Base-by-base conservation (phyloP, 2,113 vertebrate genomes). In the Podarcis cretensis region DNA sequence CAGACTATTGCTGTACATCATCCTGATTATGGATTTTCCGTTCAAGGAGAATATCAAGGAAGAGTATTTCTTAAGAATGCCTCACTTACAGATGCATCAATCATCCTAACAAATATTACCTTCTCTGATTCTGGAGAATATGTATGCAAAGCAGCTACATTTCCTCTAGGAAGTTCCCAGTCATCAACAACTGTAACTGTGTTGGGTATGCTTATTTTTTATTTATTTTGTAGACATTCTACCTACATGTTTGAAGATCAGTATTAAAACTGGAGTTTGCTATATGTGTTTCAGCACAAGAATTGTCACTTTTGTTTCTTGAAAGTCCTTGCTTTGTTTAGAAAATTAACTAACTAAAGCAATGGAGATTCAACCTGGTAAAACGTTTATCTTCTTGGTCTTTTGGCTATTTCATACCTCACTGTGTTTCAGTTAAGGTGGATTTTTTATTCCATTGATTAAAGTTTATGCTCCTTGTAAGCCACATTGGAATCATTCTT, bases 81-180 rank as follows among this genome's bases (percentile, higher is more conserved):
- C 37, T 99, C 98, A 0, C 95, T 96, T 66, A 97, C 96, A 73
- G 98, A 99, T 94, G 98, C 98, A 91, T 98, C 98, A 78, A 98
- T 99, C 86, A 94, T 97, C 92, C 95, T 99, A 69, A 96, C 96
- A 92, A 98, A 98, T 83, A 98, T 98, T 77, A 97, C 96, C 89
- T 98, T 99, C 91, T 96, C 97, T 30, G 99, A 99, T 96, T 95
- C 98, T 14, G 99, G 99, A 89, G 96, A 97, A 84, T 99, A 99
- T 93, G 97, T 97, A 95, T 99, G 99, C 96, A 99, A 99, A 96
- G 98, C 98, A 93, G 98, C 97, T 86, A 99, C 98, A 16, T 99
- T 99, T 94, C 98, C 99, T 18, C 96, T 98, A 95, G 99, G 99
- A 96, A 99, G 98, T 95, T 96, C 97, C 1, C 97, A 99, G 88